Base-by-base conservation (phyloP, 1,140 invertebrate genomes). In the Triops cancriformis region DNA sequence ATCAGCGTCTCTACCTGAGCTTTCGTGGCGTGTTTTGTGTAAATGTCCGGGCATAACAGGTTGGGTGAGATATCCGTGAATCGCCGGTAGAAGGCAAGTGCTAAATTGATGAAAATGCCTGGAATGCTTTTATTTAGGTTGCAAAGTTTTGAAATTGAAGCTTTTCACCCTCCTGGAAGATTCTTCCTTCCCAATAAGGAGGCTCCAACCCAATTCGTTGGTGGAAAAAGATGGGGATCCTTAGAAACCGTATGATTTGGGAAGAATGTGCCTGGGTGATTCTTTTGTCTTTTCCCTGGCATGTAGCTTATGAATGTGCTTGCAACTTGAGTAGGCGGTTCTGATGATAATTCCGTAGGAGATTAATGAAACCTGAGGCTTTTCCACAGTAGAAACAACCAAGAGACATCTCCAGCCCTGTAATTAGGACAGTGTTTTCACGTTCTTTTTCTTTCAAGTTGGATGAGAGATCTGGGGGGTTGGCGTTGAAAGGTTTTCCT, bases 241-340 rank as follows among this genome's bases (percentile, higher is more conserved):
- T 64, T 64, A 64, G 51, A 64, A 64, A 64, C 51, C 51, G 51
- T 64, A 64, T 64, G 51, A 64, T 64, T 64, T 64, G 14, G n/a
- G 51, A 64, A 18, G 51, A 64, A 64, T 64, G 51, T 64, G 51
- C 31, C 31, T 37, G 31, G 31, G 31, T 37, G 31, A 37, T 37
- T 37, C 31, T 64, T n/a, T 64, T 64, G 51, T 64, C 51, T 64
- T 64, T 23, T 64, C 18, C 5, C 23, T 64, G 51, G 51, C 14
- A 64, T 64, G 10, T 64, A 5, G 51, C 51, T 64, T 64, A 64
- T 64, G 51, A 64, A 64, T 64, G 23, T n/a, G 51, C 51, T 14
- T 12, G 45, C 14, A 64, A 64, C 45, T 64, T 5, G 10, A 64
- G 51, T 64, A 23, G 51, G 51, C 51, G 51, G n/a, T 9, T 23